Evolutionary conservation across 2,888 invertebrate species (phyloP).

Genomic region (Agriopis marginaria): DNA sequence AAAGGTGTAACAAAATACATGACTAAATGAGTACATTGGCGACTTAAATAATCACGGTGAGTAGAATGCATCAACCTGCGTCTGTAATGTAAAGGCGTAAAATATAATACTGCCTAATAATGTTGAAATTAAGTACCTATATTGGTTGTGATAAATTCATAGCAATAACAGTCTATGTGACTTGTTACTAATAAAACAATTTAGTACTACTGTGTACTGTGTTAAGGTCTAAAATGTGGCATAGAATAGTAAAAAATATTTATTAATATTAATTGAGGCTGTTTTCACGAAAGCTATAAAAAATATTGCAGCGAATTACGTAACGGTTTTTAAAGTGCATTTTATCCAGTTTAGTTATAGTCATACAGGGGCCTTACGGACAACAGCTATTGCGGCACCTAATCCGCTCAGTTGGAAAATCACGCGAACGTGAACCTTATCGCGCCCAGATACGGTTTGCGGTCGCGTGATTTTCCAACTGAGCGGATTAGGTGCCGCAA

Average conservation of each 20-base stretch:
- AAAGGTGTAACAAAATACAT: too few relatives aligned
- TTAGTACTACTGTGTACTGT: background rate
- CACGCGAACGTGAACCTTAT: too few relatives aligned
- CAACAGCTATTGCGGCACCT: too few relatives aligned
- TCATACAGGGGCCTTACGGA: too few relatives aligned
- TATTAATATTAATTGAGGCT: background rate
- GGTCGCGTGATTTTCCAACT: too few relatives aligned
- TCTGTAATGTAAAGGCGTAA: too few relatives aligned
- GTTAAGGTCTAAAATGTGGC: background rate
- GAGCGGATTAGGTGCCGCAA: too few relatives aligned
- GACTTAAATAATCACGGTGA: too few relatives aligned
- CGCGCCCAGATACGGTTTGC: too few relatives aligned
- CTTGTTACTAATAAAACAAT: background rate
- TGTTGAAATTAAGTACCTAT: background rate
- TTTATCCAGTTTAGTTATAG: background rate
- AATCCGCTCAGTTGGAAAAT: too few relatives aligned
- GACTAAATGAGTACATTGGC: too few relatives aligned
- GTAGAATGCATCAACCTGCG: too few relatives aligned
- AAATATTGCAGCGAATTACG: slow-evolving; percentile 2
- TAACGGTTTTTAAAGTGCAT: background rate
- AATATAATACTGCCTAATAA: background rate
- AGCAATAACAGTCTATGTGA: slow-evolving; percentile 33
- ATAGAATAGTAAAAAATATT: background rate
- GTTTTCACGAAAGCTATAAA: background rate
- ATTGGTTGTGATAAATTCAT: slow-evolving; percentile 43